These are phyloP conservation scores for Taxidea taxus DNA, from an alignment of 2,113 vertebrate genomes.

Conservation along the genomic window DNA sequence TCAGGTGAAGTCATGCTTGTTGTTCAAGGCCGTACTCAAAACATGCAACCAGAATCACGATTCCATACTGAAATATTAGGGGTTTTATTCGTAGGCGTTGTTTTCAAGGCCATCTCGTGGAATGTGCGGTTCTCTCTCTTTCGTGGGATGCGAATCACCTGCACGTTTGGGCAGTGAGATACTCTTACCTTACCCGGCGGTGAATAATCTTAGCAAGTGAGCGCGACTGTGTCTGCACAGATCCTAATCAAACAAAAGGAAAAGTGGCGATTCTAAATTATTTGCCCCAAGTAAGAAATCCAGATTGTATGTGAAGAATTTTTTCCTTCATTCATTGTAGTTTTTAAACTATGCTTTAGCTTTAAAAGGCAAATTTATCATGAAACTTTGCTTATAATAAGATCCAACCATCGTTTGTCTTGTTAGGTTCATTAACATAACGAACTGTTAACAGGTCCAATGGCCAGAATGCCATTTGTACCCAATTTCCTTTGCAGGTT, in stretches of 20 bases:
- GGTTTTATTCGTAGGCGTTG: neutral
- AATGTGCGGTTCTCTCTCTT: neutral
- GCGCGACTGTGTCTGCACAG: too few relatives aligned
- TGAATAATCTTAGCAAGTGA: neutral
- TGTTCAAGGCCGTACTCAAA: neutral
- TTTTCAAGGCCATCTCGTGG: neutral
- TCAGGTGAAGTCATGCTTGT: neutral
- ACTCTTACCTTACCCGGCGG: neutral
- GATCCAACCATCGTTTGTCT: neutral
- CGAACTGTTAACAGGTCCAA: neutral
- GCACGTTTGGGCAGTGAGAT: neutral
- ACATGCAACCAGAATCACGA: neutral
- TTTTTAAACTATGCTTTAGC: neutral
- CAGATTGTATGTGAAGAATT: neutral
- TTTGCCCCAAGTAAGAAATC: slow-evolving; percentile 10
- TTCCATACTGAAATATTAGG: neutral
- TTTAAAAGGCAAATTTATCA: neutral
- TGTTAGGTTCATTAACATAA: neutral
- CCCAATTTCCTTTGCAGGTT: neutral
- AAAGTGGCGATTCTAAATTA: neutral
- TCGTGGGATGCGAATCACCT: neutral
- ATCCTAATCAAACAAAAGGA: neutral
- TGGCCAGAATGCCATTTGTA: neutral
- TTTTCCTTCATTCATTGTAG: neutral
- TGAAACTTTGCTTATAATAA: neutral